phyloP scores from a whole-genome alignment of 2,797 vertebrate genomes.

The Neoniphon sammara region DNA sequence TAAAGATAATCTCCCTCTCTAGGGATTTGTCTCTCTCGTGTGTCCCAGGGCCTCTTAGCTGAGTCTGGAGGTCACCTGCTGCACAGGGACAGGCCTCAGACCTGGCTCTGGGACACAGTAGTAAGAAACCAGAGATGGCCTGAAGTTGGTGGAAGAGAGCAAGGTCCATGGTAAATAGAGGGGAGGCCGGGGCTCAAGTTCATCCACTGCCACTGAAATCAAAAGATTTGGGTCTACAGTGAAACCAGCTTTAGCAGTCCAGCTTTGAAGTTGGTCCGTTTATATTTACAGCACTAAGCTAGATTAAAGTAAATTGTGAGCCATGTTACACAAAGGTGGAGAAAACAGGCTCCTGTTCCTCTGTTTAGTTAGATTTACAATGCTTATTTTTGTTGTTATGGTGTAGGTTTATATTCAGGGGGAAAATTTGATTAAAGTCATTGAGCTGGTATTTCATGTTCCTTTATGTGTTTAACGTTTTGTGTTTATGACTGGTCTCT shows the following conservation, averaged over 20 bases:
- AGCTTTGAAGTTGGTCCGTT: slow-evolving; percentile 73
- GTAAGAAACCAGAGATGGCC: slow-evolving; percentile 45
- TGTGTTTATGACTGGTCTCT: slow-evolving; percentile 42
- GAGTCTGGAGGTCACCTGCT: slow-evolving; percentile 81
- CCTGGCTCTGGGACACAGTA: slow-evolving; percentile 47
- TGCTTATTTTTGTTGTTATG: slow-evolving; percentile 70
- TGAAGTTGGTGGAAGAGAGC: slow-evolving; percentile 42
- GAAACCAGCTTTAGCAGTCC: slow-evolving; percentile 66
- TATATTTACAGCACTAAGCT: slow-evolving; percentile 61
- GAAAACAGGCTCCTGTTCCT: slow-evolving; percentile 64
- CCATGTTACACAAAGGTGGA: slow-evolving; percentile 68
- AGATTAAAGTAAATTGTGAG: slow-evolving; percentile 67
- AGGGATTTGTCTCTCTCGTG: slow-evolving; percentile 84
- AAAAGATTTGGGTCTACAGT: slow-evolving; percentile 70
- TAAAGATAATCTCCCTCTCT: slow-evolving; percentile 83
- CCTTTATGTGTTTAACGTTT: slow-evolving; percentile 54
- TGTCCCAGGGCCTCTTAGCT: slow-evolving; percentile 79
- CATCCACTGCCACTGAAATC: slow-evolving; percentile 69
- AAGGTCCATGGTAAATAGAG: slow-evolving; percentile 47
- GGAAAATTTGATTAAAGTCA: slow-evolving; percentile 61
- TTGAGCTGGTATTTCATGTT: slow-evolving; percentile 66
- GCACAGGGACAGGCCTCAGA: slow-evolving; percentile 46
- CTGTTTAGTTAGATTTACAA: slow-evolving; percentile 64
- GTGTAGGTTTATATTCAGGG: slow-evolving; percentile 56
- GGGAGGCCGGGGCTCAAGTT: slow-evolving; percentile 71